Base-by-base conservation (phyloP, 2,888 invertebrate species). In the Brachycybe producta region DNA sequence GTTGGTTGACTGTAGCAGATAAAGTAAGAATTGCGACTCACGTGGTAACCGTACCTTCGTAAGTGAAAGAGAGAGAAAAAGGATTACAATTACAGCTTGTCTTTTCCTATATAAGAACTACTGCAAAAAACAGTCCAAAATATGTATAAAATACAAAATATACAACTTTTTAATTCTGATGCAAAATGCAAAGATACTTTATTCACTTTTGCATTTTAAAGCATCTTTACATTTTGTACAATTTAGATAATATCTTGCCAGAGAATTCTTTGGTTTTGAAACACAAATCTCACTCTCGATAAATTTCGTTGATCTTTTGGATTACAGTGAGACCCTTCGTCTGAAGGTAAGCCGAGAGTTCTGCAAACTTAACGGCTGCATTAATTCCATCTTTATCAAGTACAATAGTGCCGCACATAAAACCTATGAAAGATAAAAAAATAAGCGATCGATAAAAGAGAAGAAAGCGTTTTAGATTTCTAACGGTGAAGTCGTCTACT, bases 311-410 rank as follows among this genome's bases (percentile, higher is more conserved):
- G 39, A 98, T 69, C 55, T 77, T 68, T 30, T 71, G 62, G 13
- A 60, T 57, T 2, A 77, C 61, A 7, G 69, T 70, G 21, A 60
- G 54, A 11, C 70, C 66, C 41, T 77, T 17, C 17, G 68, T 64
- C 64, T 78, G 73, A 4, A 97, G 70, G 63, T 80, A 79, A 0
- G 77, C 74, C 3, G 78, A 76, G 72, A 90, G 71, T 61, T 88
- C 84, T 5, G 84, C 81, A 49, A 82, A 69, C 46, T 81, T 76
- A 15, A 81, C 80, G 0, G 87, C 88, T 0, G 95, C 94, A 30
- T 83, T 83, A 1, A 99, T 76, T 0, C 98, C 98, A 69, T 99
- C 98, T 65, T 98, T 98, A 65, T 98, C 98, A 3, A 92, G 72
- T 3, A 95, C 90, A 4, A 71, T 71, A 2, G 78, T 74, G n/a